A percentile compares a stretch with the other conserved stretches of the same genome.
Conservation (phyloP, 2,797 vertebrate genomes). For the Adelosebastes latens region DNA sequence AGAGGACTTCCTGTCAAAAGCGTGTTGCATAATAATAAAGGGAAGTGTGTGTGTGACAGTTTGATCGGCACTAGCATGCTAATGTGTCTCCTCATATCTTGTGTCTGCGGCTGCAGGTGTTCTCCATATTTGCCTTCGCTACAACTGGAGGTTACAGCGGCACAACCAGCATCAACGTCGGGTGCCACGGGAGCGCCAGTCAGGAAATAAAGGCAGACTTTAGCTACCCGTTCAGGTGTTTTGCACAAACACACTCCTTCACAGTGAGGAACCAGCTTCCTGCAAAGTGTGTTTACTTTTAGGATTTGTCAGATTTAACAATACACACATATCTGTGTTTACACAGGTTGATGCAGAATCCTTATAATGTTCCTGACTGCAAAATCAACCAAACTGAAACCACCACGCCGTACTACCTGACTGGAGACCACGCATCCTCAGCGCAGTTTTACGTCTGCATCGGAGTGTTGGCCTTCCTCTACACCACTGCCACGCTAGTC, state of each 20-base stretch:
- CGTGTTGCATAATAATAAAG: background rate
- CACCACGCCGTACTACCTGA: constrained; percentile 53
- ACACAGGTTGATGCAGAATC: constrained; percentile 84
- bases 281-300: background rate
- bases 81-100: background rate
- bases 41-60: constrained; percentile 21
- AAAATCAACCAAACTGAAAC: background rate
- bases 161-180: constrained; percentile 77
- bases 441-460: constrained; percentile 92
- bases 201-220: constrained; percentile 75
- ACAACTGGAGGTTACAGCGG: constrained; percentile 90
- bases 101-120: constrained; percentile 81
- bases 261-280: background rate
- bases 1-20: constrained; percentile 36
- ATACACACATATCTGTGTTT: background rate
- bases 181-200: constrained; percentile 28
- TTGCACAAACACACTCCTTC: background rate
- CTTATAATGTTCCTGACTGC: constrained; percentile 84
- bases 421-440: constrained; percentile 88
- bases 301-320: background rate
- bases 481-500: constrained; percentile 87
- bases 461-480: constrained; percentile 92
- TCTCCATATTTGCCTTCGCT: constrained; percentile 94
- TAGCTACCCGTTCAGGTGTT: constrained; percentile 88
- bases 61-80: background rate